Conservation (phyloP, 2,888 invertebrate genomes). For the Ommatoiulus sabulosus region DNA sequence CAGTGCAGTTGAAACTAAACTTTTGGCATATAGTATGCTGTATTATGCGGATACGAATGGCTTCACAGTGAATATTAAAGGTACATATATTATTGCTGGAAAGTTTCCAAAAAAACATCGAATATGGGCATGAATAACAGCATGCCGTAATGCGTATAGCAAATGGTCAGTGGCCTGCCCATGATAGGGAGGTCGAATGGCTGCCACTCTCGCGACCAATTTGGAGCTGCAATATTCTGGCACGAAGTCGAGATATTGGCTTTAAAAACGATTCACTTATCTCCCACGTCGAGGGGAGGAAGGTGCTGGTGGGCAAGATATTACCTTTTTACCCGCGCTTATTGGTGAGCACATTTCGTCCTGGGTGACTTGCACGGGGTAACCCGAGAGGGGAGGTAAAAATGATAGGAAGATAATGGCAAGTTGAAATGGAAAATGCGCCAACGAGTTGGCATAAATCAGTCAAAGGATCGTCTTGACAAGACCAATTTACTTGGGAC, state of each 20-base stretch:
- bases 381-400: constrained; percentile 29
- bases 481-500: constrained; percentile 55
- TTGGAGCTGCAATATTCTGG: background rate
- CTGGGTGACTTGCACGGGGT: constrained; percentile 43
- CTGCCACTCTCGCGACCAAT: background rate
- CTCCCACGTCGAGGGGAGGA: constrained; percentile 31
- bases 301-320: constrained; percentile 36
- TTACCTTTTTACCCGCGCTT: constrained; percentile 34
- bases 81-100: too few relatives aligned
- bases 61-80: too few relatives aligned
- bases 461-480: constrained; percentile 53
- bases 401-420: constrained; percentile 40
- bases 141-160: too few relatives aligned
- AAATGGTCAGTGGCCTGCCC: background rate
- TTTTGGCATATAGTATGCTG: too few relatives aligned
- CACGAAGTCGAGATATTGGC: constrained; percentile 24
- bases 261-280: constrained; percentile 23
- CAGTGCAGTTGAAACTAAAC: too few relatives aligned
- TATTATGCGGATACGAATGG: too few relatives aligned
- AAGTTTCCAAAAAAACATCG: too few relatives aligned
- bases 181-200: background rate
- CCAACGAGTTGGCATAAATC: constrained; percentile 54
- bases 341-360: constrained; percentile 43
- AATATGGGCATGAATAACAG: too few relatives aligned
- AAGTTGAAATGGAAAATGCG: constrained; percentile 40